Evolutionary conservation across 1,140 invertebrate species (phyloP), one percentile per base, ranked within the genome.

Genomic region (Teleogryllus occipitalis): DNA sequence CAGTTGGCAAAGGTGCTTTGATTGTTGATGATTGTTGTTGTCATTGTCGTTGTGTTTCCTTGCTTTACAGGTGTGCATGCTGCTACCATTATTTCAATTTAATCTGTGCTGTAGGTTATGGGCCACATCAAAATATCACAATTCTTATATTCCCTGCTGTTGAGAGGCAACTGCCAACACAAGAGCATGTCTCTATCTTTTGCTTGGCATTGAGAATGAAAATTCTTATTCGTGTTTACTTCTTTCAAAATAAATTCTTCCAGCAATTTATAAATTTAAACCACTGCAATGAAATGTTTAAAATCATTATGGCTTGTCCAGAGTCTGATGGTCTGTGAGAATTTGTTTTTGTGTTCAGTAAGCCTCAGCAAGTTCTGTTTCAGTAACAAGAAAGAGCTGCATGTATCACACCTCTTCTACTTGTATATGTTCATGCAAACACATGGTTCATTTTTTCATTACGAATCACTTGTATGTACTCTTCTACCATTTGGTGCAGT

Each of bases 1-100:
- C 77, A 81, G 81, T 80, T 80, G 79, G 74, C 77, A 80, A 81
- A 79, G 81, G 80, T 82, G 81, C 81, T 82, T 82, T 82, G 78
- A 79, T 82, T 82, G 81, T 82, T 80, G 49, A 79, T 79, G 54
- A 80, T 82, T 80, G 78, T 81, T 82, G 76, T 80, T 82, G 78
- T 82, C 76, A 79, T 79, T 80, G 78, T 82, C 78, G 80, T 79
- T 79, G 78, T 80, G 54, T 79, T 81, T 81, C 81, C 81, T 82
- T 82, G 81, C 81, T 82, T 82, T 82, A 78, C 81, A 82, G 81
- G 81, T 82, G 81, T 82, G 81, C 81, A 82, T 82, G 81, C 80
- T 79, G 81, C 81, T 82, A 81, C 80, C 48, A 77, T 79, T 79
- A 65, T 65, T 75, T 74, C 47, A 74, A 73, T 80, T 47, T 77